These are phyloP conservation scores for Atherinomorus stipes DNA, from an alignment of 2,113 vertebrate genomes.

Conservation along the genomic window DNA sequence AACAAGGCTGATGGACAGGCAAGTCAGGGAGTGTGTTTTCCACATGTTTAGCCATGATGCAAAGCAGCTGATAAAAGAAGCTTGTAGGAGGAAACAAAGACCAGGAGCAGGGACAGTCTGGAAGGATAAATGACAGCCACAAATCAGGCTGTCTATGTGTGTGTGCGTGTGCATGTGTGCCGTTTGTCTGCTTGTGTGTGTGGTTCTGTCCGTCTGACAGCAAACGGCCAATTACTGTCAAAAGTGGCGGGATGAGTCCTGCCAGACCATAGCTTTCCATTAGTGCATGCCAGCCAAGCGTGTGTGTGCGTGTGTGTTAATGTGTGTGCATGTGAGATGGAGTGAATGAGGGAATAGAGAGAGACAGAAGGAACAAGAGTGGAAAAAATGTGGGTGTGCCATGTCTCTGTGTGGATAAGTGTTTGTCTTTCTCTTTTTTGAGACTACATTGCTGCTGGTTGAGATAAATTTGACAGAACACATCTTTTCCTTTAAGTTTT, in stretches of 20 bases:
- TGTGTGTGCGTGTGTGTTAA: conserved; percentile 55
- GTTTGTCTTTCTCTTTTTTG: conserved; percentile 32
- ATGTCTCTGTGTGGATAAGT: conserved; percentile 19
- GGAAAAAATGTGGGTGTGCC: conserved; percentile 49
- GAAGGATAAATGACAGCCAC: conserved; percentile 66
- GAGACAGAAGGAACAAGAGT: conserved; percentile 59
- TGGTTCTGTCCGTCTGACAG: conserved; percentile 69
- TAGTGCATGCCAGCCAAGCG: conserved; percentile 64
- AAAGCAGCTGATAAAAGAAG: conserved; percentile 68
- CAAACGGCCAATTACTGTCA: conserved; percentile 78
- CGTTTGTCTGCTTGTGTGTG: conserved; percentile 30
- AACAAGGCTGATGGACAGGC: conserved; percentile 55
- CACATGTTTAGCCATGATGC: conserved; percentile 58
- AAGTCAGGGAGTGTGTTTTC: conserved; percentile 22
- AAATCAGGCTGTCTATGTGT: conserved; percentile 51
- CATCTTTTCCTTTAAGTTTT: conserved; percentile 18
- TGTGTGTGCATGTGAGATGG: conserved; percentile 44
- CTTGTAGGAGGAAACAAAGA: conserved; percentile 64
- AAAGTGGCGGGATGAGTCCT: conserved; percentile 75
- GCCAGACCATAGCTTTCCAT: conserved; percentile 78
- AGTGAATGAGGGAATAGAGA: conserved; percentile 54
- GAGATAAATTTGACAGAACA: conserved; percentile 26
- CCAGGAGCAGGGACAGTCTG: conserved; percentile 46
- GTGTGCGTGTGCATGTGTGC: conserved; percentile 10
- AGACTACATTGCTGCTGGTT: conserved; percentile 17